These are phyloP conservation scores for Calonectris borealis DNA, from an alignment of 2,113 vertebrate genomes.

Conservation along the genomic window DNA sequence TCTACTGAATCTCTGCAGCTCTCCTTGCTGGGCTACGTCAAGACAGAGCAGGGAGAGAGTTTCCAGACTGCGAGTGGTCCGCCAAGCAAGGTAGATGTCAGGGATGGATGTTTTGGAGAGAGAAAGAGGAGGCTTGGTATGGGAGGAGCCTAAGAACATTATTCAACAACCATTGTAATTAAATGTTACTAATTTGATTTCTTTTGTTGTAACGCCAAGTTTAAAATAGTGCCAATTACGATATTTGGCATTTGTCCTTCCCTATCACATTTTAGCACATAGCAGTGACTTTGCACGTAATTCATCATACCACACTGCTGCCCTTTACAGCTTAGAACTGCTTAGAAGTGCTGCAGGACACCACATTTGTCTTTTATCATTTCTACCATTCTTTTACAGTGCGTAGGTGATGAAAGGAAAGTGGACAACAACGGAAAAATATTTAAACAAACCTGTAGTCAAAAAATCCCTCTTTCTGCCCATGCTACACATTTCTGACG, in stretches of 20 bases:
- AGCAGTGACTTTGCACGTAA: not conserved
- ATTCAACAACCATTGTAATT: not conserved
- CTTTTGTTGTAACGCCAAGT: not conserved
- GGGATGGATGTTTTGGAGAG: not conserved
- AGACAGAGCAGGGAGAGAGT: not conserved
- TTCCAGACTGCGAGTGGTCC: not conserved
- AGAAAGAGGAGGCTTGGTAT: not conserved
- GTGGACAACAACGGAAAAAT: not conserved
- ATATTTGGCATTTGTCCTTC: not conserved
- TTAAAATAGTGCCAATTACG: not conserved
- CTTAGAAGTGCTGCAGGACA: not conserved
- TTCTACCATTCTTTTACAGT: not conserved
- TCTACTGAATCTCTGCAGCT: not conserved
- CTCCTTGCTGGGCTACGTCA: not conserved
- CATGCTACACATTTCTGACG: not conserved
- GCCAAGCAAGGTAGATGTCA: not conserved
- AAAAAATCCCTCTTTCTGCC: not conserved
- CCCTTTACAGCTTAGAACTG: not conserved
- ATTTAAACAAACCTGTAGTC: not conserved
- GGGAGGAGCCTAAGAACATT: not conserved
- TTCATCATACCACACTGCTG: not conserved
- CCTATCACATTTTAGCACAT: not conserved
- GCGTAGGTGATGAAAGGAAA: not conserved
- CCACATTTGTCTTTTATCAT: not conserved
- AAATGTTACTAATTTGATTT: not conserved